Evolutionary conservation across 2,113 vertebrate genomes (phyloP).

Genomic region (Ptychochromis oligacanthus): DNA sequence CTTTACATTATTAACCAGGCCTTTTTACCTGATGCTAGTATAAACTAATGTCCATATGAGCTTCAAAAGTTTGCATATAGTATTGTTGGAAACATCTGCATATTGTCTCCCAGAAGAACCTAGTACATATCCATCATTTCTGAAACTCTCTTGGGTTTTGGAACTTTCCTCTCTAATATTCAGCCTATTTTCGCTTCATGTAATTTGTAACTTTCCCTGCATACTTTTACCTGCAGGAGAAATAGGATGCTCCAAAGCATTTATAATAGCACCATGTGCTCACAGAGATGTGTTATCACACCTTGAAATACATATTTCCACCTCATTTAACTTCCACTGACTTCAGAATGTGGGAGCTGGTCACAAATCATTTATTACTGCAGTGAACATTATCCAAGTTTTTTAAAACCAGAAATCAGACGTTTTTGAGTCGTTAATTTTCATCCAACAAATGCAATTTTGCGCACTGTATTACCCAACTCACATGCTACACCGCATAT

Average conservation of each 20-base stretch:
- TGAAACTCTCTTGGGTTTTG: background rate
- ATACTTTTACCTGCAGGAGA: constrained; percentile 37
- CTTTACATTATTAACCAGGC: background rate
- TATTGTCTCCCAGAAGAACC: background rate
- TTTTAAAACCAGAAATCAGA: constrained; percentile 6
- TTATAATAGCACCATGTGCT: constrained; percentile 30
- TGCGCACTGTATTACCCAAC: background rate
- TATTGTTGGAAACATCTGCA: background rate
- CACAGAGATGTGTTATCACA: constrained; percentile 47
- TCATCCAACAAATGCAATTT: background rate
- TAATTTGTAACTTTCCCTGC: constrained; percentile 37
- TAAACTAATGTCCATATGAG: background rate
- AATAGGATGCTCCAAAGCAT: constrained; percentile 40
- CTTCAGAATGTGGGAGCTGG: constrained; percentile 17
- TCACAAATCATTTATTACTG: constrained; percentile 45
- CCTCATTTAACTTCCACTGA: constrained; percentile 43
- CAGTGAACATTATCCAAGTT: constrained; percentile 25
- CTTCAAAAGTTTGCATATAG: background rate
- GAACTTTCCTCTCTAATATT: constrained; percentile 10
- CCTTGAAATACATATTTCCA: constrained; percentile 56
- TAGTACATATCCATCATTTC: background rate
- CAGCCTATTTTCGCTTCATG: constrained; percentile 23
- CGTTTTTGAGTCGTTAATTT: constrained; percentile 16
- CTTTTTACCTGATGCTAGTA: background rate
- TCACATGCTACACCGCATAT: background rate